These are phyloP conservation scores for Heliconius ismenius DNA, from an alignment of 2,888 invertebrate genomes.

Conservation along the genomic window DNA sequence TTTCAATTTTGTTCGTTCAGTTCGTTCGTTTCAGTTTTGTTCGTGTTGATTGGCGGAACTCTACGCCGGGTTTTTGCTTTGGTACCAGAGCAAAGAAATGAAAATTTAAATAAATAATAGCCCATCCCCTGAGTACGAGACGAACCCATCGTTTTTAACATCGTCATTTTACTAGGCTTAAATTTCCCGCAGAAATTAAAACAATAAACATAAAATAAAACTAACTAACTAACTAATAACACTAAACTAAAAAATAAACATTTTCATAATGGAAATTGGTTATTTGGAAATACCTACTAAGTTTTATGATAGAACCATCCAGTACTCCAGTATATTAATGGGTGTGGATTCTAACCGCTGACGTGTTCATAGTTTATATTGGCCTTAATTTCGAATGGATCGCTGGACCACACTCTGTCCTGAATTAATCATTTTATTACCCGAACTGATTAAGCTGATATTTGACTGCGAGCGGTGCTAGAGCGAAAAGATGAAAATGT, in stretches of 20 bases:
- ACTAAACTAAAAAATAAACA: neutral
- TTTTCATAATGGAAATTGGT: neutral
- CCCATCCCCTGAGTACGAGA: no score
- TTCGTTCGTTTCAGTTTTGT: no score
- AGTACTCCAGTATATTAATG: slow-evolving; percentile 16
- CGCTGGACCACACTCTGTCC: slow-evolving; percentile 67
- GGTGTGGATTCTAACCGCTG: slow-evolving; percentile 46
- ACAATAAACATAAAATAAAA: neutral
- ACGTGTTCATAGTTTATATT: slow-evolving; percentile 54
- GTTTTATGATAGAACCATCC: slow-evolving; percentile 1
- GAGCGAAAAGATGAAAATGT: neutral
- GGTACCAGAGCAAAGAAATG: no score
- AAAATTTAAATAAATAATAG: no score
- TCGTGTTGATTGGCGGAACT: no score
- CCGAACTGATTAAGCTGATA: slow-evolving; percentile 59
- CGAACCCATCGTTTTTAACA: no score
- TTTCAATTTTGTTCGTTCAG: no score
- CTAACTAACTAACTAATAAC: neutral
- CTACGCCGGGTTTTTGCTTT: no score
- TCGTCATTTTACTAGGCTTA: no score
- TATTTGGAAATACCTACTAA: neutral
- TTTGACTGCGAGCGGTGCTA: neutral
- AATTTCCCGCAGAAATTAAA: neutral
- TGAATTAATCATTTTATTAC: slow-evolving; percentile 78
- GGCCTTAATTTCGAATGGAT: slow-evolving; percentile 76